Evolutionary conservation across 1,140 invertebrate species (phyloP), one percentile per base, ranked within the genome.

Genomic region (Drosophila carrolli): DNA sequence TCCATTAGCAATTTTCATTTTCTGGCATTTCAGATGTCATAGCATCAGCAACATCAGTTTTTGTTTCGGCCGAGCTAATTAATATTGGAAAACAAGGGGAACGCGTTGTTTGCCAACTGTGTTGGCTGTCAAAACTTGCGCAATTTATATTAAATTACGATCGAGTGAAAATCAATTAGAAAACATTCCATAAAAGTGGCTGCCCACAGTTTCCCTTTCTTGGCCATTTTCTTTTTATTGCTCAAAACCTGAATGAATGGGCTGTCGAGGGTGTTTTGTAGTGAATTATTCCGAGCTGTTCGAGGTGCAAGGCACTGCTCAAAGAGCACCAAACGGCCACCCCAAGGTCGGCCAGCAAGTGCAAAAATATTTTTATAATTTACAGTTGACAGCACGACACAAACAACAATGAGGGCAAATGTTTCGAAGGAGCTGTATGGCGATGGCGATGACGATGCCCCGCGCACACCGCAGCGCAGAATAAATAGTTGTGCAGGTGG

Each of bases 401-500:
- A 62, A 58, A 58, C 72, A 59, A 55, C 73, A 81, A 38, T 40
- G 55, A 16, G 23, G 37, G 35, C 35, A 35, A 44, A 57, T 71
- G 68, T 72, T 72, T 41, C 68, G 3, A 72, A 72, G 68, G 71
- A 71, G 58, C 75, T 61, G 59, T 53, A n/a, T 40, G 50, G 32
- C 27, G 23, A 23, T 23, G 23, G 1, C 4, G 23, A 23, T 23
- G 23, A 2, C 23, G 23, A 23, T 23, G 9, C 41, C 29, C 29
- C 29, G 29, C 43, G n/a, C 13, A 14, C 41, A n/a, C n/a, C 62
- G 37, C 58, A 29, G 77, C 62, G 32, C 84, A 75, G 85, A 83
- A 91, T 91, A 91, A 91, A 91, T 91, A 91, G 89, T 91, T 91
- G 83, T 91, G 89, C 89, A 91, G 89, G 89, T 91, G 89, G 89